These are phyloP conservation scores for Leptopterna dolabrata DNA, from an alignment of 2,888 invertebrate genomes.

Conservation along the genomic window DNA sequence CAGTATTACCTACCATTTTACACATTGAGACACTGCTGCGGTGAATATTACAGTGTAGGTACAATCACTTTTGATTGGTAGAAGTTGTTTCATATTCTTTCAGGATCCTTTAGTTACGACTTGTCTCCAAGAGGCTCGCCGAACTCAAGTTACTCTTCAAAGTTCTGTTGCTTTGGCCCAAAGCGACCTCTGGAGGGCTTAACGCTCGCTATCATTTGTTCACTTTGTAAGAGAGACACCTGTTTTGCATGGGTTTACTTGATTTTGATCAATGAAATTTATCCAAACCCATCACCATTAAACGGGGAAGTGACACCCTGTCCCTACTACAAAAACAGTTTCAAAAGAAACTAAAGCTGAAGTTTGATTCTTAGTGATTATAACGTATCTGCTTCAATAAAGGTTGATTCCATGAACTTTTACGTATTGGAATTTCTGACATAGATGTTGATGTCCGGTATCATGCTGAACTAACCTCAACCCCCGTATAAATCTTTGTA, in stretches of 20 bases:
- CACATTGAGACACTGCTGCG: no score
- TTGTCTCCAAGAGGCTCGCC: background rate
- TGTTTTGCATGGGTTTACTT: background rate
- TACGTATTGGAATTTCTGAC: background rate
- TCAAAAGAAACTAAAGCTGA: no score
- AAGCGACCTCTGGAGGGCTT: background rate
- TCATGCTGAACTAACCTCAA: background rate
- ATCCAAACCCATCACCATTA: background rate
- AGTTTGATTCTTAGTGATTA: background rate
- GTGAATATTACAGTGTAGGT: no score
- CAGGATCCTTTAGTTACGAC: background rate
- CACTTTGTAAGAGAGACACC: background rate
- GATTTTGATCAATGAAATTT: no score
- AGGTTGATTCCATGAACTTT: background rate
- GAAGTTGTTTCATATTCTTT: background rate
- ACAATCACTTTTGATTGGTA: background rate
- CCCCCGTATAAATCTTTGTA: background rate
- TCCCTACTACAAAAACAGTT: background rate
- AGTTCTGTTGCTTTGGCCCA: background rate
- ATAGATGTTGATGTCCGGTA: background rate
- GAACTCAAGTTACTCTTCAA: background rate
- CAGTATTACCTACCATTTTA: no score
- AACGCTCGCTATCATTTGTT: background rate
- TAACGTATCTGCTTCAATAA: background rate
- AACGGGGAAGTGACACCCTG: background rate